Evolutionary conservation across 2,797 vertebrate genomes (phyloP), one percentile per base, ranked within the genome.

Genomic region (Pteropus rufus): DNA sequence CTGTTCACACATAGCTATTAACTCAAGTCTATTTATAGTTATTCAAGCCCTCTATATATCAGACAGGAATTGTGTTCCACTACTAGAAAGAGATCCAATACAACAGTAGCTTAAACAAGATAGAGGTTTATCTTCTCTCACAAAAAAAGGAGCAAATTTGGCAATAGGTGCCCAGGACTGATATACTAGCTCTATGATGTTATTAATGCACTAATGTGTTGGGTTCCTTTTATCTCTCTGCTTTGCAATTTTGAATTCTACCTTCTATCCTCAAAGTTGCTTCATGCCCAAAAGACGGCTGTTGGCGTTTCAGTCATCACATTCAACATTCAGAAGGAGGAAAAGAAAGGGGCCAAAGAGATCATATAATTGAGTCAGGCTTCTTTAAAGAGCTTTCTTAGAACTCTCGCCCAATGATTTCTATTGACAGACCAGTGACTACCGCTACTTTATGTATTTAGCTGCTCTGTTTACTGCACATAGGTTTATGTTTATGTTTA

Each of bases 1-100:
- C 64, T 91, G 87, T 69, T 64, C n/a, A 91, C 41, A 91, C 7
- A 82, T 18, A 88, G 46, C 70, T 96, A 60, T 83, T 91, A 92
- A 90, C 16, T 70, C 39, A 86, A 64, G 15, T 67, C n/a, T 95
- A 84, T 77, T 91, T 69, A 79, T 92, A 79, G 81, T 36, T 81
- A 90, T 82, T 90, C 56, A 95, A 89, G 21, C 41, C 5, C 10
- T 95, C 46, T 80, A 10, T 36, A 24, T 62, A 85, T 54, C 62
- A 91, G 18, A 91, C 9, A 88, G n/a, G 49, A 93, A 91, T 85
- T 72, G 34, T n/a, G 46, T 58, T 76, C 9, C 89, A 5, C 31
- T 76, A 41, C 62, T 89, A 89, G 54, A 86, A 95, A 92, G 29
- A 77, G 23, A 65, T 86, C 14, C 52, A 89, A 60, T n/a, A 72